Percentiles rank a stretch among this genome's conserved stretches.
Evolutionary conservation across 2,888 invertebrate genomes (phyloP).

Genomic region (Mesochorus sp.): DNA sequence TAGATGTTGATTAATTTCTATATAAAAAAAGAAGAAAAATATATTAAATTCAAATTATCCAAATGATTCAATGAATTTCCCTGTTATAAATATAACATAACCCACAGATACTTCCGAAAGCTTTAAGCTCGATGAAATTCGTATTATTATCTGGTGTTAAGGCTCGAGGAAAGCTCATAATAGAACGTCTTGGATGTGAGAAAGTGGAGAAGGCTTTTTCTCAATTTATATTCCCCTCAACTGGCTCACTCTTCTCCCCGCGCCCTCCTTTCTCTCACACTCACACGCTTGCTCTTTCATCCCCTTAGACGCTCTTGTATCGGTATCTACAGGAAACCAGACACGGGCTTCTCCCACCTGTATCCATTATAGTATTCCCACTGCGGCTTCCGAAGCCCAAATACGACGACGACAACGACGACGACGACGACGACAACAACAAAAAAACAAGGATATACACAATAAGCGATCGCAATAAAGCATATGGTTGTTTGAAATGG

Average conservation of each 20-base stretch:
- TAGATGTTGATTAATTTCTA: too few species aligned
- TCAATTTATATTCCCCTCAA: not conserved
- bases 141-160: not conserved
- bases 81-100: too few species aligned
- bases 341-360: slow-evolving; percentile 43
- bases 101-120: too few species aligned
- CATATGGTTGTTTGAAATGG: slow-evolving; percentile 42
- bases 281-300: not conserved
- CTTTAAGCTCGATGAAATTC: too few species aligned
- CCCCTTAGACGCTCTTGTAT: not conserved
- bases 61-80: too few species aligned
- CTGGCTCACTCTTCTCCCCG: not conserved
- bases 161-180: not conserved
- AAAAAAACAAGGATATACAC: slow-evolving; percentile 36
- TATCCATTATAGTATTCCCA: slow-evolving; percentile 40
- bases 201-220: not conserved
- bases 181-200: not conserved
- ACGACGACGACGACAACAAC: slow-evolving; percentile 37
- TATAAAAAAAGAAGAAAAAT: too few species aligned
- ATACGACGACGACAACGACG: slow-evolving; percentile 24
- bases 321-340: slow-evolving; percentile 27
- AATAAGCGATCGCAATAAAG: slow-evolving; percentile 54
- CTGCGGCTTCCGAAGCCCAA: slow-evolving; percentile 47
- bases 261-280: not conserved
- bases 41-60: too few species aligned